Conservation (phyloP, 2,888 invertebrate genomes). For the Stratiomys singularior region DNA sequence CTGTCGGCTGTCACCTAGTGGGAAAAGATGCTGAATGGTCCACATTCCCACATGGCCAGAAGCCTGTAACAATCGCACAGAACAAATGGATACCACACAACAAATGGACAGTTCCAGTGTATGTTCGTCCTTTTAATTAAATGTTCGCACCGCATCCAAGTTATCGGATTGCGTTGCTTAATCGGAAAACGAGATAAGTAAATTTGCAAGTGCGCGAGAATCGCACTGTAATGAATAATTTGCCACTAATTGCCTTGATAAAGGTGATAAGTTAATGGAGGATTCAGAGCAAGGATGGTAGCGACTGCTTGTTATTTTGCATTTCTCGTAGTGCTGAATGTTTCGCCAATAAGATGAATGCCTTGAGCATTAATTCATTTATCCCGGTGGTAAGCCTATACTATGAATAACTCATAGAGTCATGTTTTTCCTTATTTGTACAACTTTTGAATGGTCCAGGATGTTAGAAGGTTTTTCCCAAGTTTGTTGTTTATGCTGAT, state of each 20-base stretch:
- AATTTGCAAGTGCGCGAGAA: constrained; percentile 46
- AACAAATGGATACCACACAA: background rate
- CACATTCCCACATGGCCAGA: background rate
- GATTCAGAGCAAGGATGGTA: background rate
- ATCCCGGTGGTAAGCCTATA: too few species aligned
- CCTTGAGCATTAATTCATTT: too few species aligned
- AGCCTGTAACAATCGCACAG: background rate
- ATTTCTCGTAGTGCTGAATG: too few species aligned
- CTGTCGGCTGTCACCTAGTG: constrained; percentile 40
- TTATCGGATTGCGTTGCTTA: background rate
- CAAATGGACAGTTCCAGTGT: constrained; percentile 1
- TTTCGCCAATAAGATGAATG: too few species aligned
- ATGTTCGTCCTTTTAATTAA: constrained; percentile 28
- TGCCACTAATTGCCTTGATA: constrained; percentile 38
- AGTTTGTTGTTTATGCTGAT: too few species aligned
- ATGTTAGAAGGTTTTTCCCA: too few species aligned
- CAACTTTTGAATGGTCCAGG: too few species aligned
- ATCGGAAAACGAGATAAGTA: constrained; percentile 44
- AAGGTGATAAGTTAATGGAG: constrained; percentile 14
- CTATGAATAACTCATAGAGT: too few species aligned
- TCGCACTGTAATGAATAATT: constrained; percentile 39
- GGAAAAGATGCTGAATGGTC: constrained; percentile 22
- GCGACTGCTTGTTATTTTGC: too few species aligned
- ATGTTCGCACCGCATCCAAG: constrained; percentile 1
- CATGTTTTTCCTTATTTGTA: too few species aligned